phyloP scores from a whole-genome alignment of 2,797 vertebrate genomes.

The Chelonia mydas region DNA sequence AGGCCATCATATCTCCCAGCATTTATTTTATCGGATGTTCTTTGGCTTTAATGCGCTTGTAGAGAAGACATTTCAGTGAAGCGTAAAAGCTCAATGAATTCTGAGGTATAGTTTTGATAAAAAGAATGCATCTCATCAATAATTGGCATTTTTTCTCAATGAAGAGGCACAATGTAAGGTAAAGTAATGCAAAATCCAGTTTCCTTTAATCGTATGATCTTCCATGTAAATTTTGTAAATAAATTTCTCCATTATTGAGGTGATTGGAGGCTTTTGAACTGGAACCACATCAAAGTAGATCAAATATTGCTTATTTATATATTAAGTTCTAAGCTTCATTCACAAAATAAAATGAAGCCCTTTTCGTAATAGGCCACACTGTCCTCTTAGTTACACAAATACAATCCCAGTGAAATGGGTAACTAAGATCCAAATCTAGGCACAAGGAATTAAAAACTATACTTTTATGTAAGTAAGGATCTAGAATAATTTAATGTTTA shows the following conservation, averaged over 20 bases:
- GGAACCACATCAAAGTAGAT: not conserved
- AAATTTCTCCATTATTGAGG: not conserved
- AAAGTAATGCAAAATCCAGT: not conserved
- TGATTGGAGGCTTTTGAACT: not conserved
- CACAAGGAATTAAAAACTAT: not conserved
- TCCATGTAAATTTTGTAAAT: slow-evolving; percentile 20
- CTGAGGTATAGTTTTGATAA: not conserved
- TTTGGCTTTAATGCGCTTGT: not conserved
- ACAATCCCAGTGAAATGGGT: not conserved
- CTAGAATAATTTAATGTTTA: not conserved
- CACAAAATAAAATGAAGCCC: not conserved
- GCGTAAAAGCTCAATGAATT: not conserved
- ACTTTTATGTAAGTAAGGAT: not conserved
- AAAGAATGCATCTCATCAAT: not conserved
- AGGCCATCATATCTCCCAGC: not conserved
- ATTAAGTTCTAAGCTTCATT: not conserved
- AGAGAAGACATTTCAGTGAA: not conserved
- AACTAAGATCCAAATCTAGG: not conserved
- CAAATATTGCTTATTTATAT: not conserved
- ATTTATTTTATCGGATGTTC: not conserved
- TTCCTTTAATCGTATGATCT: not conserved
- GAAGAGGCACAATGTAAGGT: slow-evolving; percentile 24
- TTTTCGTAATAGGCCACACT: not conserved
- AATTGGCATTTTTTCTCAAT: slow-evolving; percentile 16
- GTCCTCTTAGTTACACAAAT: not conserved